phyloP scores from a whole-genome alignment of 1,140 invertebrate genomes.

The Drosophila pseudoananassae region DNA sequence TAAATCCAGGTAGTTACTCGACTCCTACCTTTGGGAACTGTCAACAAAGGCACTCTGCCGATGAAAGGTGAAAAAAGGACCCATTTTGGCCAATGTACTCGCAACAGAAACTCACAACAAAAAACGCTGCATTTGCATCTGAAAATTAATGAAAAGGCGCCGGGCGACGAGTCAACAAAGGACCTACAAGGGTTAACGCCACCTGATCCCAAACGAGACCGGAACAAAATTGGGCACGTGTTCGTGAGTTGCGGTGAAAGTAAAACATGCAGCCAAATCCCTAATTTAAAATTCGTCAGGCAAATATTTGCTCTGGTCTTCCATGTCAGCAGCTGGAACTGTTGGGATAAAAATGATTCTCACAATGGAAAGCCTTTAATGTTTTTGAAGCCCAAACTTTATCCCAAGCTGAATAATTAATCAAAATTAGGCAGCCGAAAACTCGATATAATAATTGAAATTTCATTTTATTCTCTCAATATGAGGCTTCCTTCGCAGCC shows the following conservation, averaged over 20 bases:
- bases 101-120: slow-evolving; percentile 2
- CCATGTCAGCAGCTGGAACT: slow-evolving; percentile 20
- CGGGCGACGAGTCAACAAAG: slow-evolving; percentile 51
- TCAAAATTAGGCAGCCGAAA: slow-evolving; percentile 8
- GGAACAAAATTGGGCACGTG: slow-evolving; percentile 21
- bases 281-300: slow-evolving; percentile 66
- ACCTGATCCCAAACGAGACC: slow-evolving; percentile 25
- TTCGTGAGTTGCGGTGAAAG: slow-evolving; percentile 52
- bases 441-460: slow-evolving; percentile 25
- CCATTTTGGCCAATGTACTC: slow-evolving; percentile 2
- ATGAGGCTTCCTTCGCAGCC: neutral
- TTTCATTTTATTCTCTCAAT: neutral
- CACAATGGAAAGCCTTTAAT: slow-evolving; percentile 6
- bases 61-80: slow-evolving; percentile 32
- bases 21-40: slow-evolving; percentile 2
- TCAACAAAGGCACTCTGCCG: slow-evolving; percentile 23
- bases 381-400: neutral
- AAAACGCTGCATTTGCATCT: slow-evolving; percentile 42
- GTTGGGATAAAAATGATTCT: neutral
- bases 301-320: slow-evolving; percentile 58
- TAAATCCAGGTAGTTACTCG: slow-evolving; percentile 2
- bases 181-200: slow-evolving; percentile 23
- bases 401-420: slow-evolving; percentile 10
- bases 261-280: slow-evolving; percentile 41
- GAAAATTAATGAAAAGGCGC: slow-evolving; percentile 56